Conservation (phyloP, 1,140 invertebrate species). For the Drosophila pseudoobscura region DNA sequence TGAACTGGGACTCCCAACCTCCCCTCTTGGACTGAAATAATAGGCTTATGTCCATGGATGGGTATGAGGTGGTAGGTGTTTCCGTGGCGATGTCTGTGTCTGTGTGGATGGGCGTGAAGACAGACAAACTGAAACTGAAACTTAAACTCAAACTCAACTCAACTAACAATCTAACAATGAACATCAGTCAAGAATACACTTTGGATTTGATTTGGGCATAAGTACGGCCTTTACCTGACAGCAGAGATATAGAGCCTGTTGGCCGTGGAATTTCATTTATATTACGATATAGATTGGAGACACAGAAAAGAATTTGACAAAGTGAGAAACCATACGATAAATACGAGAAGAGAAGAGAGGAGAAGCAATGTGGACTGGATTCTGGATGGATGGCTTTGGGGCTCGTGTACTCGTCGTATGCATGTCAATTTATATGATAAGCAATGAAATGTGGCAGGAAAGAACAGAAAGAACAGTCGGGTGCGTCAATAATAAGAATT, state of each 20-base stretch:
- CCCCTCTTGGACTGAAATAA: slow-evolving; percentile 3
- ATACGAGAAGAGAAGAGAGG: slow-evolving; percentile 37
- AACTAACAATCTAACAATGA: slow-evolving; percentile 70
- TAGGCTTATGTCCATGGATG: slow-evolving; percentile 24
- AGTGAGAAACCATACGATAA: slow-evolving; percentile 57
- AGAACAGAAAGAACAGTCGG: slow-evolving; percentile 12
- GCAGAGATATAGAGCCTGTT: slow-evolving; percentile 68
- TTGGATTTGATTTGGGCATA: slow-evolving; percentile 48
- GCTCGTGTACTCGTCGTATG: slow-evolving; percentile 34
- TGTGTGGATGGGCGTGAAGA: slow-evolving; percentile 40
- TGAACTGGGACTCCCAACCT: not conserved
- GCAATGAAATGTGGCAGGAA: slow-evolving; percentile 37
- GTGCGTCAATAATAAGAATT: slow-evolving; percentile 50
- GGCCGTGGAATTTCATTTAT: slow-evolving; percentile 47
- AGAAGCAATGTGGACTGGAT: slow-evolving; percentile 39
- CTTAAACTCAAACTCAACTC: slow-evolving; percentile 24
- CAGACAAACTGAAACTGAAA: slow-evolving; percentile 77
- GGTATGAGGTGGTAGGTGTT: slow-evolving; percentile 1
- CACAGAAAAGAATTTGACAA: slow-evolving; percentile 69
- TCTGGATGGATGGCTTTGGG: slow-evolving; percentile 23
- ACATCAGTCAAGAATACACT: slow-evolving; percentile 60
- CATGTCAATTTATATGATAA: slow-evolving; percentile 78
- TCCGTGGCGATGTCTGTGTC: slow-evolving; percentile 8
- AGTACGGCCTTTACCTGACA: slow-evolving; percentile 71
- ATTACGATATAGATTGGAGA: slow-evolving; percentile 38